phyloP scores from a whole-genome alignment of 2,113 vertebrate species.

The Muntiacus muntjak region DNA sequence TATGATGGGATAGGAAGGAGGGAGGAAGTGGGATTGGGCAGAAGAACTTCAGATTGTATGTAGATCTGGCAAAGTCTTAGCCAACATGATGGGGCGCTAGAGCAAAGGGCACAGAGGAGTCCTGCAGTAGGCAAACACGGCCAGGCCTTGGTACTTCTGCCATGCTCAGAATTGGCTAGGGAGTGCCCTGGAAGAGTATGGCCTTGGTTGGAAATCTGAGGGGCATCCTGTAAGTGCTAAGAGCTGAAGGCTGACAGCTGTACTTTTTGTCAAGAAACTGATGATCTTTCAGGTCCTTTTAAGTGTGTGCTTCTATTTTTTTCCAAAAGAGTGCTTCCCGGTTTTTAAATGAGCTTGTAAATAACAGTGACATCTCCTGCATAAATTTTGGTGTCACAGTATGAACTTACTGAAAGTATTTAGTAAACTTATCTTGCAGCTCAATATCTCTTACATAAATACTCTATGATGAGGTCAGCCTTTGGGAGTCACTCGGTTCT shows the following conservation, averaged over 20 bases:
- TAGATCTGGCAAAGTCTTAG: background rate
- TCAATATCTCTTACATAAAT: slow-evolving; percentile 26
- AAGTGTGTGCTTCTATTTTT: slow-evolving; percentile 10
- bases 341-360: slow-evolving; percentile 10
- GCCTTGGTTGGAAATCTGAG: background rate
- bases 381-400: slow-evolving; percentile 44
- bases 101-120: background rate
- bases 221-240: background rate
- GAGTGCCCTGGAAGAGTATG: background rate
- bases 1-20: background rate
- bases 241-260: background rate
- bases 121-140: background rate
- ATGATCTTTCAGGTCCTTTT: slow-evolving; percentile 31
- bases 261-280: background rate
- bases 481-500: background rate
- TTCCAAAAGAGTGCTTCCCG: background rate
- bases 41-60: background rate
- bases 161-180: background rate
- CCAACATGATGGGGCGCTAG: background rate
- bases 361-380: slow-evolving; percentile 29
- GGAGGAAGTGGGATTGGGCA: background rate
- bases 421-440: slow-evolving; percentile 35
- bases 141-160: background rate
- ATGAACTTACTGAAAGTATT: slow-evolving; percentile 21
- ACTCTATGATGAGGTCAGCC: slow-evolving; percentile 43